phyloP scores from a whole-genome alignment of 2,113 vertebrate genomes.

The Calypte anna region DNA sequence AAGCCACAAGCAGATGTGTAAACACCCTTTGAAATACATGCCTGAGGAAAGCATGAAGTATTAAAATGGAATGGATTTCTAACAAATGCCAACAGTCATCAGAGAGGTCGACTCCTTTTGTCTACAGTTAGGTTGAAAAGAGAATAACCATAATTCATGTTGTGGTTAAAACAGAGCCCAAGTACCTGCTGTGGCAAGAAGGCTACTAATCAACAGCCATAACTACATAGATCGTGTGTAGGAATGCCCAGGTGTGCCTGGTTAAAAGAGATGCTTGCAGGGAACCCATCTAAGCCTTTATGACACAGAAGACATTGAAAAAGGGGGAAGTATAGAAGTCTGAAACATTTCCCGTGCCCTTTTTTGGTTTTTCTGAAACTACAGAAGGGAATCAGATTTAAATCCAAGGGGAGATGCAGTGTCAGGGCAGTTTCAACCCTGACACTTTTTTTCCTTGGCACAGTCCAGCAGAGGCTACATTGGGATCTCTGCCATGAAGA shows the following conservation, averaged over 20 bases:
- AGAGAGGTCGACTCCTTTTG: not conserved
- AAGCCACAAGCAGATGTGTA: not conserved
- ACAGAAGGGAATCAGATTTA: not conserved
- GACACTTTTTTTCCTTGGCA: not conserved
- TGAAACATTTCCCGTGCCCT: not conserved
- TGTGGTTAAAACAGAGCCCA: not conserved
- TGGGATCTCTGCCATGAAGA: not conserved
- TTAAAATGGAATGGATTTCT: not conserved
- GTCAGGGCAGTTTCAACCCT: not conserved
- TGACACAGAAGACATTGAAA: accelerated
- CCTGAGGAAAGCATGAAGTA: not conserved
- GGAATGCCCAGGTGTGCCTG: not conserved
- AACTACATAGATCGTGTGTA: not conserved
- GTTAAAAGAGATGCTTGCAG: not conserved
- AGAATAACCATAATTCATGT: not conserved
- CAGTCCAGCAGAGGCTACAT: not conserved
- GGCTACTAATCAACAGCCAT: not conserved
- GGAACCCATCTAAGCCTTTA: not conserved
- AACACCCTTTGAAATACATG: not conserved
- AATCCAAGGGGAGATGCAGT: not conserved
- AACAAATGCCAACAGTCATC: not conserved
- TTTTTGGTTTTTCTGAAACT: not conserved
- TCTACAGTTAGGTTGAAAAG: not conserved
- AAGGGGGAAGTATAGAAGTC: not conserved
- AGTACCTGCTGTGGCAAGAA: not conserved